Evolutionary conservation across 2,888 invertebrate species (phyloP).

Genomic region (Drosophila nr. fundita): DNA sequence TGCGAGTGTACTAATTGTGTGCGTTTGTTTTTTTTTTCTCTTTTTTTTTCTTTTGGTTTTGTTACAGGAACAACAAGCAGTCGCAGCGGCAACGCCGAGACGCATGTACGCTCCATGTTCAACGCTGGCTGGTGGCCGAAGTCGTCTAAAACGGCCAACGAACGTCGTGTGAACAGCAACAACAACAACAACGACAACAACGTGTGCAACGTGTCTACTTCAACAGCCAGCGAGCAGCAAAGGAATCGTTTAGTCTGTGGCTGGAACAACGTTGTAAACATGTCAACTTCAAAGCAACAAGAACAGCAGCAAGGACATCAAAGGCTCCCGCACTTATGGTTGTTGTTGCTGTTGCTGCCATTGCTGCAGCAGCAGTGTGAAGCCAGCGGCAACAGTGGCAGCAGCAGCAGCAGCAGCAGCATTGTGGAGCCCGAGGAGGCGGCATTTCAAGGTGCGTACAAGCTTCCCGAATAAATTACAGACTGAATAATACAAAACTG

Average conservation of each 20-base stretch:
- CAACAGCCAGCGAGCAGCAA: neutral
- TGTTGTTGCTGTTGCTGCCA: conserved; percentile 79
- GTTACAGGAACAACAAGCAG: conserved; percentile 57
- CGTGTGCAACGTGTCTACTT: neutral
- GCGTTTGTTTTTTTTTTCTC: neutral
- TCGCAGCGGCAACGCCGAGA: conserved; percentile 69
- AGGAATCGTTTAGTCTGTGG: conserved; percentile 7
- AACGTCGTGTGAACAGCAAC: conserved; percentile 53
- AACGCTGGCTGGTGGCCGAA: conserved; percentile 70
- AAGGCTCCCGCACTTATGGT: conserved; percentile 66
- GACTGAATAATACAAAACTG: neutral
- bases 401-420: conserved; percentile 71
- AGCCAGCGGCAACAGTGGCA: conserved; percentile 57
- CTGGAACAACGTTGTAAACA: conserved; percentile 29
- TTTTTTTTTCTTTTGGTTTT: conserved; percentile 4
- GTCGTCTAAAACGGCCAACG: conserved; percentile 60
- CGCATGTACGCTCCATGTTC: conserved; percentile 72
- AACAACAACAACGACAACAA: neutral
- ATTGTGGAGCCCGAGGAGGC: conserved; percentile 86
- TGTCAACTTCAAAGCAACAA: conserved; percentile 63
- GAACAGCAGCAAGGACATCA: conserved; percentile 55
- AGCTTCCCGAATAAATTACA: conserved; percentile 12
- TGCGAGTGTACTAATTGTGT: conserved; percentile 40
- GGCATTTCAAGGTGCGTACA: conserved; percentile 87
- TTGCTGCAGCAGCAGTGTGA: conserved; percentile 35